A percentile compares a stretch with the other conserved stretches of the same genome.
Conservation (phyloP, 2,797 vertebrate species). For the Coccyzus lansbergi region DNA sequence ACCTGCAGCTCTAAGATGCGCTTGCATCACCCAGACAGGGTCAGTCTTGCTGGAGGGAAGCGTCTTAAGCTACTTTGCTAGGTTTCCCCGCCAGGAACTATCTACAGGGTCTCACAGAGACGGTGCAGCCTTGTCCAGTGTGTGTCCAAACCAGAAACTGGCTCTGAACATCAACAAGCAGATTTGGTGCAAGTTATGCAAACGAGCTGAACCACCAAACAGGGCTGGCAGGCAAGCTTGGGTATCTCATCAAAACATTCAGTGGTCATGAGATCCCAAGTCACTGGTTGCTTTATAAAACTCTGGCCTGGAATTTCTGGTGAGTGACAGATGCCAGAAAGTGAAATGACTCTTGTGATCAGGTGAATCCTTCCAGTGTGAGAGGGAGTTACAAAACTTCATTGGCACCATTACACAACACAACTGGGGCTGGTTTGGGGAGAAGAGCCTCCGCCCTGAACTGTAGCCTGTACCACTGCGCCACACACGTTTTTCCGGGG, state of each 20-base stretch:
- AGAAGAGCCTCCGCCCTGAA: slow-evolving; percentile 37
- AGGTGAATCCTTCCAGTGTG: slow-evolving; percentile 16
- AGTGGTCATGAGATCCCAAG: slow-evolving; percentile 10
- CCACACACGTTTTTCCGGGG: neutral
- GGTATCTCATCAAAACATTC: neutral
- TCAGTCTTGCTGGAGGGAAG: neutral
- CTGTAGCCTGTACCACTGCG: neutral
- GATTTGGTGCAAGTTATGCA: too few relatives aligned
- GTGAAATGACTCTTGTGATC: slow-evolving; percentile 49
- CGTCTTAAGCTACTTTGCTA: neutral
- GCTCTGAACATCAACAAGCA: neutral
- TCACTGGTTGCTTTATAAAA: slow-evolving; percentile 19
- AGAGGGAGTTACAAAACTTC: slow-evolving; percentile 34
- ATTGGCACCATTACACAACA: slow-evolving; percentile 36
- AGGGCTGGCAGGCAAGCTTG: neutral
- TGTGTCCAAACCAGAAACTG: neutral
- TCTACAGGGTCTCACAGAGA: neutral
- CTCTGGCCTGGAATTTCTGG: slow-evolving; percentile 51
- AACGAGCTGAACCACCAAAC: neutral
- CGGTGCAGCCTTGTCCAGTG: neutral
- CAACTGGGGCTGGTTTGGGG: neutral
- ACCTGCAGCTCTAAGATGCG: neutral
- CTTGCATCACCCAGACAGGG: neutral
- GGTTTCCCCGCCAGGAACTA: neutral
- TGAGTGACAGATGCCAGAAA: slow-evolving; percentile 37